Conservation (phyloP, 2,888 invertebrate species). For the Deilephila porcellus region DNA sequence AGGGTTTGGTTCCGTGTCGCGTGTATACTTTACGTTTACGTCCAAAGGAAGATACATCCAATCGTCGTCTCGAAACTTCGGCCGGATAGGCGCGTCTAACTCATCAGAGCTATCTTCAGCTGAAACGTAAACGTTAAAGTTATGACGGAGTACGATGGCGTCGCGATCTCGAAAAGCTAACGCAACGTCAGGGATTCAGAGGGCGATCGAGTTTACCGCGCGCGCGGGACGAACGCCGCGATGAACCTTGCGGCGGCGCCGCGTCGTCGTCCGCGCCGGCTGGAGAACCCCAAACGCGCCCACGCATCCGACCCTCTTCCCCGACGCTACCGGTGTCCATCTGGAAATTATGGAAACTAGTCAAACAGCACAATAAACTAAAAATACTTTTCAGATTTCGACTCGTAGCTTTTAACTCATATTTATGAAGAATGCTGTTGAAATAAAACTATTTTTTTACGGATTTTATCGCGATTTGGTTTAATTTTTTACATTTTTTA, state of each 20-base stretch:
- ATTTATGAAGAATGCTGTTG: not conserved
- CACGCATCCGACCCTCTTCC: slow-evolving; percentile 68
- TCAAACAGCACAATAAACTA: slow-evolving; percentile 55
- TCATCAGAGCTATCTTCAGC: slow-evolving; percentile 82
- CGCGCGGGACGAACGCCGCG: slow-evolving; percentile 61
- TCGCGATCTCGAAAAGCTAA: slow-evolving; percentile 53
- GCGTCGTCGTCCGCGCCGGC: slow-evolving; percentile 77
- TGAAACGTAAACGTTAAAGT: slow-evolving; percentile 80
- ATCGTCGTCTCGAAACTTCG: slow-evolving; percentile 70
- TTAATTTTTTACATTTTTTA: too few species aligned
- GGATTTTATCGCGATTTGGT: too few species aligned
- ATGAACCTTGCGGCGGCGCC: slow-evolving; percentile 59
- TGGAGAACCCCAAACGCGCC: slow-evolving; percentile 79
- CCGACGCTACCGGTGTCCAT: slow-evolving; percentile 50
- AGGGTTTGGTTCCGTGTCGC: slow-evolving; percentile 38
- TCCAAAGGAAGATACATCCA: slow-evolving; percentile 77
- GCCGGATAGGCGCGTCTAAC: slow-evolving; percentile 66
- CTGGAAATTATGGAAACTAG: slow-evolving; percentile 4
- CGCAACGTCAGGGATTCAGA: slow-evolving; percentile 62
- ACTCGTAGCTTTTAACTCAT: not conserved
- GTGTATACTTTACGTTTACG: slow-evolving; percentile 43
- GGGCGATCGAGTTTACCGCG: slow-evolving; percentile 74
- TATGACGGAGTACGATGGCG: slow-evolving; percentile 71
- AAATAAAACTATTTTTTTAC: too few species aligned
- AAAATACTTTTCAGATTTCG: slow-evolving; percentile 32